A percentile compares a stretch with the other conserved stretches of the same genome.
Evolutionary conservation across 2,888 invertebrate species (phyloP).

Genomic region (Perizoma affinitatum): DNA sequence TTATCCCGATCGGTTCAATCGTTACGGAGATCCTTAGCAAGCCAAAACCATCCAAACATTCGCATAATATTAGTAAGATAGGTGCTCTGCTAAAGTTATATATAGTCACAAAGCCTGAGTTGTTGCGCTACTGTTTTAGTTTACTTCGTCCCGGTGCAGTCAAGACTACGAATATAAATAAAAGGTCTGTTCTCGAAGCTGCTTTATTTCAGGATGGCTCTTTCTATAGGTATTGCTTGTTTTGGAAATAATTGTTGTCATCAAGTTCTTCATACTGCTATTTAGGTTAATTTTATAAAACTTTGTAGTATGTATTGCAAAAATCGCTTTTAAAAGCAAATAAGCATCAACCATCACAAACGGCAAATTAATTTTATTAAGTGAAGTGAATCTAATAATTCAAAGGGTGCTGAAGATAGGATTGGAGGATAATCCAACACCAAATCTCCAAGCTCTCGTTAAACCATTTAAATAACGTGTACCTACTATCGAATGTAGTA

Average conservation of each 20-base stretch:
- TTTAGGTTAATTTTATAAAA: conserved; percentile 12
- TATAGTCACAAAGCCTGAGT: not conserved
- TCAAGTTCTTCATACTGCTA: conserved; percentile 5
- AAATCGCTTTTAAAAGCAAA: no score
- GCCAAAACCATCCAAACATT: no score
- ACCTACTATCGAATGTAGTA: no score
- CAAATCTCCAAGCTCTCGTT: conserved; percentile 26
- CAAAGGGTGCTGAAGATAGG: no score
- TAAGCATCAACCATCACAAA: no score
- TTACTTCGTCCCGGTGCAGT: conserved; percentile 17
- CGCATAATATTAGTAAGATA: no score
- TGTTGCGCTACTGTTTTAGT: conserved; percentile 9
- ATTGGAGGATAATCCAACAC: conserved; percentile 19
- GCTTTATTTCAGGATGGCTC: conserved; percentile 38
- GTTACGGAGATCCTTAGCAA: no score
- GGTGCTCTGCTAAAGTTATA: no score
- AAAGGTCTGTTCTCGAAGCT: conserved; percentile 27
- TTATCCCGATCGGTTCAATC: no score
- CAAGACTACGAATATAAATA: conserved; percentile 29
- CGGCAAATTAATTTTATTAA: no score
- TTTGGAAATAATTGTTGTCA: conserved; percentile 20
- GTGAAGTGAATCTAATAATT: no score
- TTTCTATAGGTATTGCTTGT: conserved; percentile 27
- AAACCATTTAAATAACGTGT: conserved; percentile 2
- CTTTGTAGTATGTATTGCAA: no score